Conservation (phyloP, 2,797 vertebrate species). For the Molossus molossus region DNA sequence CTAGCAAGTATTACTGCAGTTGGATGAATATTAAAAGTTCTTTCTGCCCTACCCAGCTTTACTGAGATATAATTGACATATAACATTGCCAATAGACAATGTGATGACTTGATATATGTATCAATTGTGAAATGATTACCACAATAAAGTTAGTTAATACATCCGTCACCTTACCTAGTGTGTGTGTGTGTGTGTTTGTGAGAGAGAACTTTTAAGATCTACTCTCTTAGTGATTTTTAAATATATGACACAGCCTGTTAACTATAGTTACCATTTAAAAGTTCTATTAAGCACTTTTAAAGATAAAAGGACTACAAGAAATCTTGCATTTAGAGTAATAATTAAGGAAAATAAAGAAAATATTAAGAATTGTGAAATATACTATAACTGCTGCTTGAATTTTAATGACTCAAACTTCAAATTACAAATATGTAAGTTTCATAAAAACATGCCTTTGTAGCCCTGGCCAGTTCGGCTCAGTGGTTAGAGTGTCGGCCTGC, state of each 20-base stretch:
- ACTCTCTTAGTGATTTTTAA: background rate
- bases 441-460: slow-evolving; percentile 39
- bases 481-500: too few species aligned
- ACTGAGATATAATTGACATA: background rate
- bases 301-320: slow-evolving; percentile 22
- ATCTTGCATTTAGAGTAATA: slow-evolving; percentile 20
- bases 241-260: background rate
- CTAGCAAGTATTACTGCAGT: background rate
- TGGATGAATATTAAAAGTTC: slow-evolving; percentile 4
- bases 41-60: background rate
- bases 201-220: background rate
- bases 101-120: background rate
- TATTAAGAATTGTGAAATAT: slow-evolving; percentile 6
- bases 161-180: background rate
- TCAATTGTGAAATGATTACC: background rate
- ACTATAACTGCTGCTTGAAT: slow-evolving; percentile 49
- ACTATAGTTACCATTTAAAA: background rate
- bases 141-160: background rate
- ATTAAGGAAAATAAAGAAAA: slow-evolving; percentile 40
- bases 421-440: slow-evolving; percentile 13
- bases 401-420: slow-evolving; percentile 49
- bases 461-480: too few species aligned
- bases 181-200: background rate
- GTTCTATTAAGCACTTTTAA: slow-evolving; percentile 29
- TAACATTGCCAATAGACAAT: background rate